These are phyloP conservation scores for Bilobella aurantiaca DNA, from an alignment of 1,140 invertebrate species.

Conservation along the genomic window DNA sequence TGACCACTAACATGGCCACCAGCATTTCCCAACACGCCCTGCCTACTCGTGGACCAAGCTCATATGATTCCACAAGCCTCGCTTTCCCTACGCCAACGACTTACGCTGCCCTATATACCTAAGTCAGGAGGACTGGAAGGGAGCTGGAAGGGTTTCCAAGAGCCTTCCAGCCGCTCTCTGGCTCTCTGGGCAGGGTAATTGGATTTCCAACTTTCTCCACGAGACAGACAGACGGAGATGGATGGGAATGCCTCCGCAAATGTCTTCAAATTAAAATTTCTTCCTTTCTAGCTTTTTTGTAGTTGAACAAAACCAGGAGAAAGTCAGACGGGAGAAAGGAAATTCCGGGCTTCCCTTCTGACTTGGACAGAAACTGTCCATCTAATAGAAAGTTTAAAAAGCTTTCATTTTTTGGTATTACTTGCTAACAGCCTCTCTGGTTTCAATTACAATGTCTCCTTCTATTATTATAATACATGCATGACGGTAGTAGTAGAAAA, in stretches of 20 bases:
- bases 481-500: too few species aligned
- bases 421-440: too few species aligned
- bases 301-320: too few species aligned
- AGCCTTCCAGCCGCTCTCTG: neutral
- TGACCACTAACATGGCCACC: constrained; percentile 37
- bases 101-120: too few species aligned
- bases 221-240: constrained; percentile 6
- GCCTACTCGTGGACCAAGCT: neutral
- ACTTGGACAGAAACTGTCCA: too few species aligned
- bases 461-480: too few species aligned
- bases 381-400: constrained; percentile 16
- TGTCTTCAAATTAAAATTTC: constrained; percentile 31
- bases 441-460: too few species aligned
- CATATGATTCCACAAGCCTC: neutral
- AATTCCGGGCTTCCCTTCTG: too few species aligned
- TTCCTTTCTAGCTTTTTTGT: constrained; percentile 18
- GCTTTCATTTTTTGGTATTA: too few species aligned
- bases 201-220: neutral
- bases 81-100: neutral
- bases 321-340: too few species aligned
- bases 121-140: too few species aligned
- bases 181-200: neutral
- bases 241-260: neutral
- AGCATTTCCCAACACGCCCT: constrained; percentile 16
- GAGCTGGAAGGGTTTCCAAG: too few species aligned